These are phyloP conservation scores for Eretmochelys imbricata DNA, from an alignment of 2,113 vertebrate genomes.

Conservation along the genomic window DNA sequence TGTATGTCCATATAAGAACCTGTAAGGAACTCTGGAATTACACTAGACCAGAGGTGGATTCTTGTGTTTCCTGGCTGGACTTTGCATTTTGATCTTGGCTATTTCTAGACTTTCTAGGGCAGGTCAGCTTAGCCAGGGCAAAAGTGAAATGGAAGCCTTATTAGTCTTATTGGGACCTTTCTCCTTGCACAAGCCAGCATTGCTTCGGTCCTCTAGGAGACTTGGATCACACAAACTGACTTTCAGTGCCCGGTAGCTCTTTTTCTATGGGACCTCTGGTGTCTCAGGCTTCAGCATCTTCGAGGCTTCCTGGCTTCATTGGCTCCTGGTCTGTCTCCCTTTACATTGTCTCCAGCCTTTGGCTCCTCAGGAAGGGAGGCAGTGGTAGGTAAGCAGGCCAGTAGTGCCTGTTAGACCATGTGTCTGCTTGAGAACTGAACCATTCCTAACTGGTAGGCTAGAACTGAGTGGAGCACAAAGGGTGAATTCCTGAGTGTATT, in stretches of 20 bases:
- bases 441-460: neutral
- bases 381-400: neutral
- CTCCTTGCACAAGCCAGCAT: neutral
- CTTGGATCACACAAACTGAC: neutral
- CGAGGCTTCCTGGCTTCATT: neutral
- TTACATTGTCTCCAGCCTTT: neutral
- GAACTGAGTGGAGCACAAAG: neutral
- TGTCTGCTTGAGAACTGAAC: neutral
- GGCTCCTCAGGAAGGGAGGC: neutral
- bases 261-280: neutral
- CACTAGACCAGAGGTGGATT: too few relatives aligned
- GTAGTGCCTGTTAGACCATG: rapidly evolving
- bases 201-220: neutral
- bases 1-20: rapidly evolving
- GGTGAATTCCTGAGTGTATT: neutral
- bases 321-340: neutral
- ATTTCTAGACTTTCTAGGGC: rapidly evolving
- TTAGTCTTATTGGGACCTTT: neutral
- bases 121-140: neutral
- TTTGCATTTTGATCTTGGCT: neutral
- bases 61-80: neutral
- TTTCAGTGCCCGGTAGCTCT: neutral
- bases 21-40: neutral
- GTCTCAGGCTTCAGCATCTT: rapidly evolving
- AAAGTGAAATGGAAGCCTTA: neutral